Conservation (phyloP, 2,113 vertebrate species). For the Cyphomyrus plagiostoma region DNA sequence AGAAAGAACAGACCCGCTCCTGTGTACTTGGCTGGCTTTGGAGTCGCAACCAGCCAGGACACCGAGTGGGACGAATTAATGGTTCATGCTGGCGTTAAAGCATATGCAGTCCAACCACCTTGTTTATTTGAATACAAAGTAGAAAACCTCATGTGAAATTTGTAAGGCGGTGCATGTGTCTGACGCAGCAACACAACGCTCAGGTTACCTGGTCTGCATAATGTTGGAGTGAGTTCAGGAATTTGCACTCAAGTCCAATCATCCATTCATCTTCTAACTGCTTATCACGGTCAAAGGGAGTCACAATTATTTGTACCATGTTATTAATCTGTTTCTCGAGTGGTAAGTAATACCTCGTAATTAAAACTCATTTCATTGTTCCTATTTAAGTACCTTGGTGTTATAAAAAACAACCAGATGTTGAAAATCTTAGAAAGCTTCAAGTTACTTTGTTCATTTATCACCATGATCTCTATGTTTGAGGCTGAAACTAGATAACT, state of each 20-base stretch:
- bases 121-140: neutral
- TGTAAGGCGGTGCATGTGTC: neutral
- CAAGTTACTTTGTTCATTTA: neutral
- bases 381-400: neutral
- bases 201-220: neutral
- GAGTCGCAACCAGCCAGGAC: neutral
- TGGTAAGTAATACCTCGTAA: neutral
- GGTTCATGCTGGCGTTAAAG: constrained; percentile 31
- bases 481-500: neutral
- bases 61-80: constrained; percentile 22
- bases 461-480: constrained; percentile 20
- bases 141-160: neutral
- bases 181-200: neutral
- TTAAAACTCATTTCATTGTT: neutral
- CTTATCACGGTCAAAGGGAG: neutral
- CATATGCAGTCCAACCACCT: constrained; percentile 28
- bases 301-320: neutral
- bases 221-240: neutral
- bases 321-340: neutral
- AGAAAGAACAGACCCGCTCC: neutral
- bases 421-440: neutral
- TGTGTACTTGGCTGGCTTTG: neutral
- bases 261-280: neutral
- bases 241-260: neutral
- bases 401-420: neutral